Base-by-base conservation (phyloP, 2,888 invertebrate genomes). In the Idaea biselata region DNA sequence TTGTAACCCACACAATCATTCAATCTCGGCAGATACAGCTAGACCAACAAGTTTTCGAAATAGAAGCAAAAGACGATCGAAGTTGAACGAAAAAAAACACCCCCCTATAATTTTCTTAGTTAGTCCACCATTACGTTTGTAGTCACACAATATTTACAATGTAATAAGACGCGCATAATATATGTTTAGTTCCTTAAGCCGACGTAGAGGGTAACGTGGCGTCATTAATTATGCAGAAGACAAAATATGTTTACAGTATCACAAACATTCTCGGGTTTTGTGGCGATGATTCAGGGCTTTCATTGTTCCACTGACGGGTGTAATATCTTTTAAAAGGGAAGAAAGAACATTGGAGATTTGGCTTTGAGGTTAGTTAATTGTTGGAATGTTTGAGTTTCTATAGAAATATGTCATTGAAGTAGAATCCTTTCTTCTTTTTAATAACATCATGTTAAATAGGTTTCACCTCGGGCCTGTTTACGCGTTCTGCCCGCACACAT, bases 241-340 rank as follows among this genome's bases (percentile, higher is more conserved):
- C 44, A 44, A 44, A 44, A 44, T 44, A 44, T 44, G 44, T 44
- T 44, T 44, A 44, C 44, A 44, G 44, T 44, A 44, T 14, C 44
- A 8, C 44, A 11, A 44, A 44, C 44, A 44, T 44, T 44, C 44
- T 44, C 14, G 11, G 44, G 44, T 11, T 44, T 44, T 44, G 44
- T 44, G 11, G 44, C 11, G 44, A 44, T 44, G 44, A 44, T 7
- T 8, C 44, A 44, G 44, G 44, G 11, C 5, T 44, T 44, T 44
- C 44, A 44, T 44, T 68, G 64, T 60, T 62, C 65, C 64, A 63
- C 68, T 60, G 73, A 67, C 67, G 62, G 44, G 3, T 44, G 44
- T 44, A 8, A 44, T 44, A 8, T 44, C 44, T 44, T 44, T 44
- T 44, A 14, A 44, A 6, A 44, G 8, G 6, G 44, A 3, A 14